Evolutionary conservation across 2,888 invertebrate species (phyloP), one percentile per base, ranked within the genome.

Genomic region (Tillus elongatus): DNA sequence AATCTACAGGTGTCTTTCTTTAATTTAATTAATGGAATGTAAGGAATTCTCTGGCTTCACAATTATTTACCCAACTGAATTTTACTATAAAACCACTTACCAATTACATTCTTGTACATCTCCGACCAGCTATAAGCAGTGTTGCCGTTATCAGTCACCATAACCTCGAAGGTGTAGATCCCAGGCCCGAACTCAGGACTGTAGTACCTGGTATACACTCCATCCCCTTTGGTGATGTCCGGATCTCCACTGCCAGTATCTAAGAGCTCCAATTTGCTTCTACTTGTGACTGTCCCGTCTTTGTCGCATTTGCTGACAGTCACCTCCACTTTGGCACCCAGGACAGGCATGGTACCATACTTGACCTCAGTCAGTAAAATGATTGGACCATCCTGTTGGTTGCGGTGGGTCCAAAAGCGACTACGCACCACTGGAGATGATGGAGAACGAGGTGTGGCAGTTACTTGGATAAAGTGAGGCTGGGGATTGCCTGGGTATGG

Each of bases 241-340:
- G 78, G 76, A 61, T 78, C 78, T 42, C 75, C 76, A 46, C 71
- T 68, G 6, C 77, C 78, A 30, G 70, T 72, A 56, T 77, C 78
- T 33, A 72, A 55, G 2, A 77, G 58, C 41, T 70, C 68, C 33
- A 73, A 62, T 35, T 57, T 67, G 43, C 59, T 56, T 13, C 56
- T 57, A 30, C 65, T 60, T 2, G 58, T 47, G 4, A 53, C 50
- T 2, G 64, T 58, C 6, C 61, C 61, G 40, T 66, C 60, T 2
- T 50, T 43, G 28, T 58, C 60, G 1, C 52, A 48, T 43, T 64
- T 58, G 2, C 65, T 68, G 9, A 73, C 61, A 0, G 61, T 63
- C 0, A 71, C 73, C 53, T 72, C 70, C 9, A 77, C 74, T 49
- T 69, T 68, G 2, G 76, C 76, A 2, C 70, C 69, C 9, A 73